Base-by-base conservation (phyloP, 2,888 invertebrate genomes). In the Leuctra nigra region DNA sequence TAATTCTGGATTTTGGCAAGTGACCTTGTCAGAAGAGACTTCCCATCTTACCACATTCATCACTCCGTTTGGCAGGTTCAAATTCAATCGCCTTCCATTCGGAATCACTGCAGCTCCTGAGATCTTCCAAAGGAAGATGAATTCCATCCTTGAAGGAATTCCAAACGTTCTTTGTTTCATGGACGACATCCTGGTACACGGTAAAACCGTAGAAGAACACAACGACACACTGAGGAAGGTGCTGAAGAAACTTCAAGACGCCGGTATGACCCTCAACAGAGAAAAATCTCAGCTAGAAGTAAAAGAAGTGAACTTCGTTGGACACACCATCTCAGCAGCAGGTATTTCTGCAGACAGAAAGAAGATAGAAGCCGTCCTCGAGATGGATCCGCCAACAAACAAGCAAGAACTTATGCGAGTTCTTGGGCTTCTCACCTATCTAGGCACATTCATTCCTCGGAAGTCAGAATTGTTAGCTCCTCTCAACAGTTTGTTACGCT, bases 141-240 rank as follows among this genome's bases (percentile, higher is more conserved):
- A 55, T n/a, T 47, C 52, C 20, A 20, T 63, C 11, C 39, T 64
- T 36, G 54, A 56, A 47, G 58, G 54, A 25, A 39, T 60, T 22
- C 35, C 53, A 48, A 62, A 63, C 54, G 61, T 63, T 22, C 57
- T 63, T 33, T 57, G 60, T 0, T 62, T 65, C 11, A 61, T 64
- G 53, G 65, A 66, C 48, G 65, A 66, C 55, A 56, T 66, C 9
- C 39, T 66, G 16, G 62, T 65, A 11, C 59, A 63, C 53, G 63
- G 63, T 6, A 56, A 53, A 48, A 63, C 61, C 6, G 54, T 57
- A 50, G 61, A 64, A 48, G 55, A 65, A 56, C 57, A 64, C 25
- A 38, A 63, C n/a, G 7, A 55, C 53, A 58, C 52, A 11, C 63
- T 63, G 33, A 33, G 58, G 18, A 57, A 59, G 16, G 63, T 65